A percentile compares a stretch with the other conserved stretches of the same genome.
Conservation (phyloP, 2,797 vertebrate genomes). For the Chromis chromis region DNA sequence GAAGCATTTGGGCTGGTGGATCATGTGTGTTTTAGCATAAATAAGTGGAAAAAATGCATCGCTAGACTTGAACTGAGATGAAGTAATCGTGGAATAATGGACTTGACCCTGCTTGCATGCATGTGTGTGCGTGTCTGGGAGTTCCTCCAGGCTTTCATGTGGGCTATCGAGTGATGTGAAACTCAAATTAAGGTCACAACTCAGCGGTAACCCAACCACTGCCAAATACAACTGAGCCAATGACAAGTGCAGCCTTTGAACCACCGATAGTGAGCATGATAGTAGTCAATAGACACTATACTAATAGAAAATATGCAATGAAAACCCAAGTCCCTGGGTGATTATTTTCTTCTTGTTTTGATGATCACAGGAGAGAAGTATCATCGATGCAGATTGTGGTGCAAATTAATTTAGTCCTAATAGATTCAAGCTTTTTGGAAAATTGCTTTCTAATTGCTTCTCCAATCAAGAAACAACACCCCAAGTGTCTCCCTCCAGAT, state of each 20-base stretch:
- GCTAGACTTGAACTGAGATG: conserved; percentile 20
- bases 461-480: too few relatives aligned
- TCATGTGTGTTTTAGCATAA: conserved; percentile 19
- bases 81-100: conserved; percentile 35
- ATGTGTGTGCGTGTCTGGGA: background rate
- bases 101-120: conserved; percentile 10
- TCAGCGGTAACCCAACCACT: conserved; percentile 44
- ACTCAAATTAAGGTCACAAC: conserved; percentile 62
- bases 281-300: too few relatives aligned
- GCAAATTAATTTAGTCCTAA: background rate
- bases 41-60: conserved; percentile 18
- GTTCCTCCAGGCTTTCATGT: background rate
- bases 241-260: conserved; percentile 1
- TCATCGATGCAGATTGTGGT: too few relatives aligned
- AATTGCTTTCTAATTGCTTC: background rate
- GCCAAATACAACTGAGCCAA: conserved; percentile 39
- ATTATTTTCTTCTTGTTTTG: too few relatives aligned
- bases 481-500: too few relatives aligned
- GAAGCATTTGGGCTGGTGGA: background rate
- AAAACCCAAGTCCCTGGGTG: too few relatives aligned
- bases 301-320: too few relatives aligned
- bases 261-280: too few relatives aligned
- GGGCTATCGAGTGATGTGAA: conserved; percentile 41
- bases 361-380: too few relatives aligned
- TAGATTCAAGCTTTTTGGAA: background rate